These are phyloP conservation scores for Zhengitettix transpicula DNA, from an alignment of 2,888 invertebrate genomes.

Conservation along the genomic window DNA sequence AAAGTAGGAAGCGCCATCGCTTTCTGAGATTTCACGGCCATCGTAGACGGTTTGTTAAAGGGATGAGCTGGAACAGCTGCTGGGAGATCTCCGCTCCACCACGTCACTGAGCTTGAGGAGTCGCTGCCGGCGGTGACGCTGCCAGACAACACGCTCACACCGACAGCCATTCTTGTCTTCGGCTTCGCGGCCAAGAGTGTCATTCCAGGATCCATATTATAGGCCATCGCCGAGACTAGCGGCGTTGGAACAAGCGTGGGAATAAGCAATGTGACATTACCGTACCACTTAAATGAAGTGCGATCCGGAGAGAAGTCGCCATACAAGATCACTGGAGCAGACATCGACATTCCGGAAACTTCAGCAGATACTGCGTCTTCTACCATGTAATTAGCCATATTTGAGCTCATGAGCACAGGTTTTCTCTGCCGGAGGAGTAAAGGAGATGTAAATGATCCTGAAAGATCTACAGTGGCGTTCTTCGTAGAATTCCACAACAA, in stretches of 20 bases:
- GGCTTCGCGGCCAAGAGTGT: neutral
- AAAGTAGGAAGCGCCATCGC: neutral
- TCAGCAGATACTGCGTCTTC: neutral
- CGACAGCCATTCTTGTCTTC: neutral
- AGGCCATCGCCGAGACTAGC: neutral
- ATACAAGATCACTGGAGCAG: slow-evolving; percentile 5
- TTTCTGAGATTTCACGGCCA: neutral
- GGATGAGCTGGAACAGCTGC: neutral
- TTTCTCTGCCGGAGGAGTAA: neutral
- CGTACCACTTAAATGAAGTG: slow-evolving; percentile 4
- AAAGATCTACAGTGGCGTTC: neutral
- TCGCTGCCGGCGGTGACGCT: slow-evolving; percentile 1
- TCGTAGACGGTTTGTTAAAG: neutral
- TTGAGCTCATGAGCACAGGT: neutral
- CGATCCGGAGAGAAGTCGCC: slow-evolving; percentile 1
- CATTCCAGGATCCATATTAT: slow-evolving; percentile 2
- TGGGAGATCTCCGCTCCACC: slow-evolving; percentile 5
- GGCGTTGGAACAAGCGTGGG: neutral
- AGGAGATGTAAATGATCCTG: neutral
- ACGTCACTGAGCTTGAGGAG: slow-evolving; percentile 1
- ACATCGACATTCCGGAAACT: neutral
- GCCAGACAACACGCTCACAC: neutral
- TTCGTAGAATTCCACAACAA: neutral
- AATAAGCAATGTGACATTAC: slow-evolving; percentile 5
- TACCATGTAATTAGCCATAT: neutral